Evolutionary conservation across 2,888 invertebrate genomes (phyloP), one percentile per base, ranked within the genome.

Genomic region (Poecilus cupreus): DNA sequence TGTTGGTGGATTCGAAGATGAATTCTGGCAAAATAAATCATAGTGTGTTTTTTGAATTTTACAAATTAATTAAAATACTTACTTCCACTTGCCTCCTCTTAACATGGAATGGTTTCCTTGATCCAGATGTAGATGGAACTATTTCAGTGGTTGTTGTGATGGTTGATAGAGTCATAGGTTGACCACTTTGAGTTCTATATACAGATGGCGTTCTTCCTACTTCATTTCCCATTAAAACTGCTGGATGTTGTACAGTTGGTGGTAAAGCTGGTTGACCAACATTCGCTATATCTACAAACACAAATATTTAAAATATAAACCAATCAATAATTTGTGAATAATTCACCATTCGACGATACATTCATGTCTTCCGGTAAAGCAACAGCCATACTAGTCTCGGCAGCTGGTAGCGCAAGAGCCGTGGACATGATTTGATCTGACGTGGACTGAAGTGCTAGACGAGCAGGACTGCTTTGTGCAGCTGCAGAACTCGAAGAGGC

Each of bases 341-440:
- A 22, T 13, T 57, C 18, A 82, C 84, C 26, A 82, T 80, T 82
- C 26, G 84, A 78, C 2, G 84, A 89, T 20, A 90, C 86, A 0
- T 89, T 89, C 8, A 90, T 85, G 83, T 90, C 89, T 10, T 89
- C 88, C 1, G 90, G 90, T 46, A 90, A 79, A 0, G 89, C 90
- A 13, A 90, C 88, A 84, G 90, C 89, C 88, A 90, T 83, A 60
- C 84, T 86, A 22, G 83, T 85, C 2, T 86, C 83, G 13, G 85
- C 77, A 13, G 85, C 72, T 11, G 83, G 83, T 46, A 85, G 74
- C 2, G 85, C 84, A 3, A 84, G 74, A n/a, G 82, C 68, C 57
- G 64, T 76, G 75, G 82, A 54, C 20, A 70, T 64, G 26, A 72
- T 51, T 51, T 82, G 75, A 26, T 75, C 75, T 16, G 75, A 49